Percentiles rank a stretch among this genome's conserved stretches.
These are phyloP conservation scores for Dynastes maya DNA, from an alignment of 2,888 invertebrate genomes.

Conservation along the genomic window DNA sequence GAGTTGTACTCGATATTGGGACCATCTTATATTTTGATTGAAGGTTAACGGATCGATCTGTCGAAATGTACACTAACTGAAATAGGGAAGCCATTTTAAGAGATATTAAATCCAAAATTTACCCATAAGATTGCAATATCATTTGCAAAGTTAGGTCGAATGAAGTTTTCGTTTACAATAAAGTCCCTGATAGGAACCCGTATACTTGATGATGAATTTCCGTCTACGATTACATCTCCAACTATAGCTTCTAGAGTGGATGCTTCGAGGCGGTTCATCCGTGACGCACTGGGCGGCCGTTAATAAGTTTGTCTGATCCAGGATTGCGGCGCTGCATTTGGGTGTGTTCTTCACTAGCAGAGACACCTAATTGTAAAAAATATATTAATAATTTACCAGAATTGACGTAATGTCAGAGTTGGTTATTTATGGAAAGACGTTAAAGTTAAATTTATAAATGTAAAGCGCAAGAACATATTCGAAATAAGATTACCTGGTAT, in stretches of 20 bases:
- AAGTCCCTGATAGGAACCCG: slow-evolving; percentile 29
- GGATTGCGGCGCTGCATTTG: slow-evolving; percentile 48
- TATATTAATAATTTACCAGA: no score
- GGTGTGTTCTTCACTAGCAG: background rate
- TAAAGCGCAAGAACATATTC: background rate
- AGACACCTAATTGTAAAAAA: background rate
- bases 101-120: background rate
- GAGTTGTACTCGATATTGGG: background rate
- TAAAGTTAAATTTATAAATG: no score
- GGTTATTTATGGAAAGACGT: no score
- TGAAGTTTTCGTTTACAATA: slow-evolving; percentile 44
- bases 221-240: slow-evolving; percentile 38
- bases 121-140: slow-evolving; percentile 49
- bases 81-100: background rate
- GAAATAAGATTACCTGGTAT: slow-evolving; percentile 3
- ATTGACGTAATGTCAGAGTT: no score
- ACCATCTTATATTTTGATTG: background rate
- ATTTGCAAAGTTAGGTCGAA: slow-evolving; percentile 10
- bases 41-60: slow-evolving; percentile 11
- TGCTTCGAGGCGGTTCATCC: background rate
- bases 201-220: background rate
- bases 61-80: background rate
- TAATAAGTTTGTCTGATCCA: slow-evolving; percentile 44
- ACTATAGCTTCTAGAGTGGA: slow-evolving; percentile 32
- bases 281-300: slow-evolving; percentile 52